These are phyloP conservation scores for Halcyon senegalensis DNA, from an alignment of 2,113 vertebrate species.

Conservation along the genomic window DNA sequence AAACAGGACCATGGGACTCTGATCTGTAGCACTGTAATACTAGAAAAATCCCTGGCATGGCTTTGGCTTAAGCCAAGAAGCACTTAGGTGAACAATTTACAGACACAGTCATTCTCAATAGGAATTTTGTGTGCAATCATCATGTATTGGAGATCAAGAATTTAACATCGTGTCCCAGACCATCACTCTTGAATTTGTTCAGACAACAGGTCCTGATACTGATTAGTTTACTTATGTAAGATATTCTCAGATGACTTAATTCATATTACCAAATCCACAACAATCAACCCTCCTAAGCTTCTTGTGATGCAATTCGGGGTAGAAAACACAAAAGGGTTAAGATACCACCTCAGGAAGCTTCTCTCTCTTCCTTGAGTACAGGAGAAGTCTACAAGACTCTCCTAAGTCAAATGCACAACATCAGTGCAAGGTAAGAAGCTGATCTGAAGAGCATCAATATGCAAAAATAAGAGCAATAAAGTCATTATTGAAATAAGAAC, in stretches of 20 bases:
- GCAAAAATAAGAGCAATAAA: neutral
- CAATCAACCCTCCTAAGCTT: neutral
- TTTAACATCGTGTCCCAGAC: neutral
- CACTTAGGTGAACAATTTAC: neutral
- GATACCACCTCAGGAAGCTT: neutral
- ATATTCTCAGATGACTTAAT: neutral
- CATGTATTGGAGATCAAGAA: neutral
- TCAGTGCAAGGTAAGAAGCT: neutral
- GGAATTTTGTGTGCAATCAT: neutral
- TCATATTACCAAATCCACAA: neutral
- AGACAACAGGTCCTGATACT: neutral
- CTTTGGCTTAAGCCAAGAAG: neutral
- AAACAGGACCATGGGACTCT: neutral
- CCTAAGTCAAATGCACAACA: neutral
- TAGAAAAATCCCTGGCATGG: neutral
- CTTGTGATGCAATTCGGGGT: neutral
- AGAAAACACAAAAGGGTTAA: neutral
- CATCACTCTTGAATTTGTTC: fast-evolving
- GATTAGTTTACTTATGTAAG: neutral
- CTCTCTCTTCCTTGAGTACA: neutral
- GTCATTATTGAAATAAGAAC: neutral
- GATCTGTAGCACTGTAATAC: neutral
- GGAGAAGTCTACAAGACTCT: neutral
- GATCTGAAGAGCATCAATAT: neutral
- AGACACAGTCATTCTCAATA: neutral